Evolutionary conservation across 2,113 vertebrate genomes (phyloP).

Genomic region (Collichthys lucidus): DNA sequence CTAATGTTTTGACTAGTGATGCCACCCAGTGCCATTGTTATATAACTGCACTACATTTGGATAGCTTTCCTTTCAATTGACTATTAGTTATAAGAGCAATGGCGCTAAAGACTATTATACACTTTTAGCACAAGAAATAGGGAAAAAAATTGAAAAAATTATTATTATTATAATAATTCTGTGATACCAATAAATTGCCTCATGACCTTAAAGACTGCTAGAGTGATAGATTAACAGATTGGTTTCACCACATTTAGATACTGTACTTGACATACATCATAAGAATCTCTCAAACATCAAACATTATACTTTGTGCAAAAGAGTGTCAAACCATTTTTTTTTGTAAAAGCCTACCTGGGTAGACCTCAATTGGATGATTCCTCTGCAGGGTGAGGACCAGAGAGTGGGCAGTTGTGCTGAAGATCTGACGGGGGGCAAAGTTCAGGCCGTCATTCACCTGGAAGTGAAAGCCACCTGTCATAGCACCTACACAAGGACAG

Average conservation of each 20-base stretch:
- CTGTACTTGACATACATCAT: not conserved
- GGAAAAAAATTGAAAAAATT: too few relatives aligned
- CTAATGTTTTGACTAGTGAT: not conserved
- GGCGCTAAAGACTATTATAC: not conserved
- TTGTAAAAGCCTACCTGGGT: constrained; percentile 84
- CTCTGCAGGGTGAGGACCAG: constrained; percentile 85
- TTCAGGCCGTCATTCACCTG: constrained; percentile 93
- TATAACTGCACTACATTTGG: not conserved
- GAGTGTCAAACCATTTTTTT: too few relatives aligned
- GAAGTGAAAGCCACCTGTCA: constrained; percentile 91
- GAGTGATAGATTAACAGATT: not conserved
- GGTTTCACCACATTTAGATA: not conserved
- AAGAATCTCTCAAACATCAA: not conserved
- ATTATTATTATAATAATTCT: too few relatives aligned
- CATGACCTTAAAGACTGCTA: not conserved
- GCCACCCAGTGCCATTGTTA: constrained; percentile 17
- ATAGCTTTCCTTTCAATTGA: not conserved
- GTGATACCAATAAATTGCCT: not conserved
- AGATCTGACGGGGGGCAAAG: constrained; percentile 88
- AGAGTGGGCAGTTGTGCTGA: constrained; percentile 84
- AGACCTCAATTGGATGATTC: constrained; percentile 86
- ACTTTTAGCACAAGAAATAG: too few relatives aligned
- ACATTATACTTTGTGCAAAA: too few relatives aligned
- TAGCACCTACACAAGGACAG: constrained; percentile 81
- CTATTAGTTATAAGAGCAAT: not conserved